Evolutionary conservation across 2,888 invertebrate species (phyloP), one percentile per base, ranked within the genome.

Genomic region (Scaptomyza flava): DNA sequence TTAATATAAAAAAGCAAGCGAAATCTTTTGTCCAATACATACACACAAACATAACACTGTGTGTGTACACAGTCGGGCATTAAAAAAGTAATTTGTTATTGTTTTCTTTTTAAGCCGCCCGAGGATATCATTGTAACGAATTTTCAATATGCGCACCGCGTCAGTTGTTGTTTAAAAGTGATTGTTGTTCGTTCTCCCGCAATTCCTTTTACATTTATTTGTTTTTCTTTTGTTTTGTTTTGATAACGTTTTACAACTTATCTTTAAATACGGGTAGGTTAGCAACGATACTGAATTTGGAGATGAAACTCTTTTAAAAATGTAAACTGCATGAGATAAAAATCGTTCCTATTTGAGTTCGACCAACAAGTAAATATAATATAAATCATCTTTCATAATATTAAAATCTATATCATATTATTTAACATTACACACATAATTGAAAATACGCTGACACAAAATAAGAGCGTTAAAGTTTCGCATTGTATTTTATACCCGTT

Each of bases 61-160:
- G 54, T 23, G 46, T 59, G 62, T 62, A 53, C 43, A 61, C 65
- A 54, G 56, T 34, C 65, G 51, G 59, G 79, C 72, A 77, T 77
- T 79, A 77, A 72, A 79, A 80, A 73, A 68, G 70, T 68, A 71
- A 81, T 72, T 81, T 81, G 74, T 73, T 77, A 77, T 82, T 81
- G 74, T 77, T 79, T 75, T 71, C 73, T 77, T 75, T 76, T 79
- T 70, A n/a, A n/a, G n/a, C n/a, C n/a, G n/a, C n/a, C 67, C 62
- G 71, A 69, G 69, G 72, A 74, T 77, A 77, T 77, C 77, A 82
- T 72, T 73, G 74, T 66, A 77, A 72, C 72, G 77, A 68, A 77
- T 69, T 79, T 82, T 77, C 73, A 72, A 79, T 81, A 75, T 79
- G 67, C 65, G 53, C 65, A 47, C 63, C 67, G 68, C 67, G 65